Evolutionary conservation across 1,140 invertebrate species (phyloP).

Genomic region (Neodiprion virginianus): DNA sequence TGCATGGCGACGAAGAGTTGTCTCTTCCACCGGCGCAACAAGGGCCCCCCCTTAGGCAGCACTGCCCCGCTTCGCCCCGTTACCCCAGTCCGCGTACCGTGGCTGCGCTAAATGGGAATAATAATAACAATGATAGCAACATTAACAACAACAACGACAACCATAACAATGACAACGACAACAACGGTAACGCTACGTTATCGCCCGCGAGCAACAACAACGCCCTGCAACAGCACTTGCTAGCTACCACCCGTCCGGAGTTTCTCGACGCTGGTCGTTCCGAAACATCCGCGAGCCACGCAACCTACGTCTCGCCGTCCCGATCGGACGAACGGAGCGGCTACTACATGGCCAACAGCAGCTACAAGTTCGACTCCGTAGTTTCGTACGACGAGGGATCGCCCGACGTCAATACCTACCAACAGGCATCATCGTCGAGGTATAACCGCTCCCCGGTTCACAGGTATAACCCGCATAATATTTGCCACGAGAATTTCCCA

Average conservation of each 20-base stretch:
- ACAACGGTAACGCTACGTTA: conserved; percentile 22
- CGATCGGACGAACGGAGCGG: conserved; percentile 28
- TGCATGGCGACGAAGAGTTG: conserved; percentile 56
- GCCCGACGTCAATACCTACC: conserved; percentile 28
- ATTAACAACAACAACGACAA: background rate
- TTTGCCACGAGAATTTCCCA: background rate
- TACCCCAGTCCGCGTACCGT: conserved; percentile 9
- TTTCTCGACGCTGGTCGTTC: background rate
- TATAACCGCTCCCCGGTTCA: background rate
- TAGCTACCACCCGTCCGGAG: background rate
- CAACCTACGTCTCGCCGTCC: background rate
- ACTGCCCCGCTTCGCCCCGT: conserved; percentile 3
- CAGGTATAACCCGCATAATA: background rate
- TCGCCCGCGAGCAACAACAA: conserved; percentile 32
- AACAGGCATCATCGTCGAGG: conserved; percentile 29
- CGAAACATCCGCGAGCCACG: background rate
- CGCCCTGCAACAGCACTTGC: conserved; percentile 34
- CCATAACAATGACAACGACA: conserved; percentile 22
- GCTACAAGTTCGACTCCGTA: conserved; percentile 5
- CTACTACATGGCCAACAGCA: conserved; percentile 29
- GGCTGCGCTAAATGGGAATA: conserved; percentile 20
- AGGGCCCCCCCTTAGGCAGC: conserved; percentile 36
- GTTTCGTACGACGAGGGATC: conserved; percentile 30
- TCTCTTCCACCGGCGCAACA: conserved; percentile 38
- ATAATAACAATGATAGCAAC: conserved; percentile 26